Percentiles rank a stretch among this genome's conserved stretches.
Conservation (phyloP, 2,797 vertebrate species). For the Danio aesculapii region DNA sequence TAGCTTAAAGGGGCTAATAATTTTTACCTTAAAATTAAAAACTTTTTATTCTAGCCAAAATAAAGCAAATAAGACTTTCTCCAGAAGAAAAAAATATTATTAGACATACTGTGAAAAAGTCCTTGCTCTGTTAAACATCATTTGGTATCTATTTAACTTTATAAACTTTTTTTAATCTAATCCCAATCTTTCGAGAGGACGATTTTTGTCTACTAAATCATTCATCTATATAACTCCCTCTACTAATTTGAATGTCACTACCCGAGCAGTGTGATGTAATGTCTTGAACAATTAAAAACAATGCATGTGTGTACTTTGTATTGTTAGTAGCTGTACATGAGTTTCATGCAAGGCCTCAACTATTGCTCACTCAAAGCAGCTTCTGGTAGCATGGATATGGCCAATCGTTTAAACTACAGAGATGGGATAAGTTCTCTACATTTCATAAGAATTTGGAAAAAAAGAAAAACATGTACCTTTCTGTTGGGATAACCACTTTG, state of each 20-base stretch:
- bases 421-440: conserved; percentile 94
- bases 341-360: conserved; percentile 72
- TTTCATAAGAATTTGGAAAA: conserved; percentile 98
- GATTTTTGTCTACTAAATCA: background rate
- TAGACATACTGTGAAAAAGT: too few relatives aligned
- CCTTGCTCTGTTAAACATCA: too few relatives aligned
- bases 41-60: too few relatives aligned
- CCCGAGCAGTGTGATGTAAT: background rate
- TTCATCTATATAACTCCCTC: background rate
- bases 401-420: conserved; percentile 82
- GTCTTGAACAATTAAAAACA: background rate
- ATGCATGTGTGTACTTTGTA: conserved; percentile 54
- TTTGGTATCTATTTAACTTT: too few relatives aligned
- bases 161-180: too few relatives aligned
- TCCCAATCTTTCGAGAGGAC: too few relatives aligned
- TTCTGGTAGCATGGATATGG: conserved; percentile 81
- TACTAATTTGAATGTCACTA: background rate
- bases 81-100: too few relatives aligned
- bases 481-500: conserved; percentile 99
- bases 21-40: too few relatives aligned
- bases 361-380: conserved; percentile 95
- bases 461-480: conserved; percentile 99
- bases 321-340: conserved; percentile 43
- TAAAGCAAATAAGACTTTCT: too few relatives aligned
- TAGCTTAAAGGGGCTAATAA: too few relatives aligned